Evolutionary conservation across 2,113 vertebrate genomes (phyloP), one percentile per base, ranked within the genome.

Genomic region (Triplophysa rosa): DNA sequence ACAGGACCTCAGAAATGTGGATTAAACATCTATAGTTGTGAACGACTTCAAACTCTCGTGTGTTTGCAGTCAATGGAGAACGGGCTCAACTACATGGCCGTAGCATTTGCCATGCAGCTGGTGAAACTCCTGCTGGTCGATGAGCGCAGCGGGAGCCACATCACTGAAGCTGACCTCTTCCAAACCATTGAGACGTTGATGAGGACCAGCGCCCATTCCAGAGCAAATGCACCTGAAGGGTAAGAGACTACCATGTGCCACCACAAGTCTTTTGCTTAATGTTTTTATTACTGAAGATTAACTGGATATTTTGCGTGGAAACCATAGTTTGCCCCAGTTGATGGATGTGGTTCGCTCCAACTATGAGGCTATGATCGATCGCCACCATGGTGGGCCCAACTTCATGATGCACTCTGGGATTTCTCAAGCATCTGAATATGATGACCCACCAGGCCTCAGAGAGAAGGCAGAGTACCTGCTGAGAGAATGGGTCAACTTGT

Each of bases 321-420:
- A 13, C 7, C 21, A 1, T 85, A 99, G 98, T 47, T 94, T 99
- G 77, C 97, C 98, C 0, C 98, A 99, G 88, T 91, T 99, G 87
- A 99, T 99, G 98, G 98, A 99, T 89, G 95, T 99, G 68, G 95
- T 99, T 54, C 95, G 98, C 79, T 97, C 98, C 80, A 99, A 99
- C 91, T 99, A 99, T 2, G 98, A 99, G 89, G 97, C 98, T 63
- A 99, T 99, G 98, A 98, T 99, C 86, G 98, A 99, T 87, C 94
- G 98, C 77, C 97, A 97, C 82, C 97, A 99, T 0, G 97, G 97
- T 24, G 98, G 98, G 59, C 97, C 97, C 24, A 99, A 98, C 90
- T 99, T 99, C 87, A 99, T 99, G 98, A 99, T 99, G 98, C 98
- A 99, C 88, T 99, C 97, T 86, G 98, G 97, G 83, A 99, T 99